Percentiles rank a stretch among this genome's conserved stretches.
Conservation (phyloP, 2,797 vertebrate species). For the Synanceia verrucosa region DNA sequence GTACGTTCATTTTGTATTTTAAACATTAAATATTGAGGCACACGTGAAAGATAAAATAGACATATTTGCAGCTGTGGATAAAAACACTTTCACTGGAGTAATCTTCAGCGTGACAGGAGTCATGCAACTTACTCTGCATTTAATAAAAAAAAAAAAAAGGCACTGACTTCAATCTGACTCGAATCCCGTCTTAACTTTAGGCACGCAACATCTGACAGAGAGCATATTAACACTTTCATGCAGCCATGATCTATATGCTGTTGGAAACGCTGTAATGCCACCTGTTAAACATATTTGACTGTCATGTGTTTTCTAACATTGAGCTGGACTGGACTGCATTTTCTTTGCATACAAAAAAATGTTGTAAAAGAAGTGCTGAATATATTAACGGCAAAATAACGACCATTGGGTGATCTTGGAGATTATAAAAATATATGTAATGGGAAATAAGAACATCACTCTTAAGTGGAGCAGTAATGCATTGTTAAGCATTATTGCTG, state of each 20-base stretch:
- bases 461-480: background rate
- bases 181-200: background rate
- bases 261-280: slow-evolving; percentile 10
- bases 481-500: background rate
- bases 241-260: background rate
- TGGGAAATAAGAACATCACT: background rate
- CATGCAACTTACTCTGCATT: background rate
- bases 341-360: background rate
- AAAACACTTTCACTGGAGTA: background rate
- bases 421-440: background rate
- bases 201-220: background rate
- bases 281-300: slow-evolving; percentile 32
- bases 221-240: background rate
- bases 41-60: background rate
- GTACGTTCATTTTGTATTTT: background rate
- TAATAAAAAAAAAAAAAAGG: background rate
- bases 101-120: too few species aligned
- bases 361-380: background rate
- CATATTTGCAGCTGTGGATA: background rate
- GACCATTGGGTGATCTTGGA: too few species aligned
- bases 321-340: slow-evolving; percentile 17
- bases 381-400: too few species aligned
- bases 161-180: background rate
- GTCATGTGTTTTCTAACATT: slow-evolving; percentile 23
- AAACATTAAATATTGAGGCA: background rate